Evolutionary conservation across 2,797 vertebrate genomes (phyloP).

Genomic region (Sitta carolinensis): DNA sequence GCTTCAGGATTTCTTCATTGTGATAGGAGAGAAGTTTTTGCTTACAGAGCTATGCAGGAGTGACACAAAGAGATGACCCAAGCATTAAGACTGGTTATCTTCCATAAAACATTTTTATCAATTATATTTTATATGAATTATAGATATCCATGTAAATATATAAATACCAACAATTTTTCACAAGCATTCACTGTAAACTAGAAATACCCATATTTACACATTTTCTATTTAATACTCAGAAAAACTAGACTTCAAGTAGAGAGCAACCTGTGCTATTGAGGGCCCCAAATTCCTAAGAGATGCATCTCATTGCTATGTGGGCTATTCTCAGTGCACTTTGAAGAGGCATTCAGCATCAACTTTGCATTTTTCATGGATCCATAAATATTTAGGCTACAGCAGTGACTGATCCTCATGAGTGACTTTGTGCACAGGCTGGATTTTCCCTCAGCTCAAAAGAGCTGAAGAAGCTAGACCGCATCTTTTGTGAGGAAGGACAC

Average conservation of each 20-base stretch:
- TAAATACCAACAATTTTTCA: neutral
- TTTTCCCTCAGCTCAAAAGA: neutral
- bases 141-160: neutral
- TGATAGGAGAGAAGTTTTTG: neutral
- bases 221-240: neutral
- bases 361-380: constrained; percentile 48
- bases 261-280: neutral
- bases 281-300: neutral
- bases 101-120: neutral
- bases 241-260: neutral
- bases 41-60: neutral
- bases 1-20: neutral
- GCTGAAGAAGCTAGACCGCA: neutral
- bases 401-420: constrained; percentile 32
- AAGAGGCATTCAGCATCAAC: constrained; percentile 21
- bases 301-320: neutral
- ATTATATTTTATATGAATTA: neutral
- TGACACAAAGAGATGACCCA: neutral
- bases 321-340: constrained; percentile 4
- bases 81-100: neutral
- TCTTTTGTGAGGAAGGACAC: neutral
- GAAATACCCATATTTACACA: neutral
- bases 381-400: constrained; percentile 52
- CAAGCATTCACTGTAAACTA: neutral
- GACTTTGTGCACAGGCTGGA: neutral